Evolutionary conservation across 2,888 invertebrate species (phyloP), one percentile per base, ranked within the genome.

Genomic region (Dryocosmus kuriphilus): DNA sequence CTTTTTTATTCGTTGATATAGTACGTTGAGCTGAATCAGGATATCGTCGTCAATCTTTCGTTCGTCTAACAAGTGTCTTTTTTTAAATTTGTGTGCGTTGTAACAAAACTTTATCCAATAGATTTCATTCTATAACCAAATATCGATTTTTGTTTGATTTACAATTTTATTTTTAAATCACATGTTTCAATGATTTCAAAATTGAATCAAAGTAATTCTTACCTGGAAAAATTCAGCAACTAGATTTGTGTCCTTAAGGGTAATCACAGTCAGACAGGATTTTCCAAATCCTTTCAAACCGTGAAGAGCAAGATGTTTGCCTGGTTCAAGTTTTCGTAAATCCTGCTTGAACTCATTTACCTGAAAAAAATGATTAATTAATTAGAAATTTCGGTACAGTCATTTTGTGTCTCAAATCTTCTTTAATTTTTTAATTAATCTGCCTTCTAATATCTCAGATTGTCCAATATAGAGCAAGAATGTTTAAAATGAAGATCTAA

Each of bases 281-380:
- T 96, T 96, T 35, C 96, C 96, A 83, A 93, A 94, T 1, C 96
- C 96, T n/a, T 95, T 93, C 95, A 96, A 95, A 14, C 96, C 96
- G 88, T 95, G 94, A 19, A 96, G 92, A 0, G 93, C 94, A 3
- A 96, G 90, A 81, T 94, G 94, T 79, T 93, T 92, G 81, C 94
- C 93, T 5, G 94, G 92, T 32, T 92, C 86, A 30, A 95, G 87
- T 1, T 87, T 85, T 73, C 88, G 88, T 46, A 95, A 88, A 74
- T 92, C 92, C n/a, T 85, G 81, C 61, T 92, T 92, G 61, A 95
- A 91, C 83, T 92, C 89, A 78, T 90, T 82, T 84, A 94, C 93
- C 94, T 95, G 85, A 60, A 88, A 88, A 89, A 79, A 60, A 75
- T 63, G 1, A 46, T 62, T 35, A 6, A 46, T 0, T 19, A 16